Conservation (phyloP, 2,888 invertebrate genomes). For the Carterocephalus palaemon region DNA sequence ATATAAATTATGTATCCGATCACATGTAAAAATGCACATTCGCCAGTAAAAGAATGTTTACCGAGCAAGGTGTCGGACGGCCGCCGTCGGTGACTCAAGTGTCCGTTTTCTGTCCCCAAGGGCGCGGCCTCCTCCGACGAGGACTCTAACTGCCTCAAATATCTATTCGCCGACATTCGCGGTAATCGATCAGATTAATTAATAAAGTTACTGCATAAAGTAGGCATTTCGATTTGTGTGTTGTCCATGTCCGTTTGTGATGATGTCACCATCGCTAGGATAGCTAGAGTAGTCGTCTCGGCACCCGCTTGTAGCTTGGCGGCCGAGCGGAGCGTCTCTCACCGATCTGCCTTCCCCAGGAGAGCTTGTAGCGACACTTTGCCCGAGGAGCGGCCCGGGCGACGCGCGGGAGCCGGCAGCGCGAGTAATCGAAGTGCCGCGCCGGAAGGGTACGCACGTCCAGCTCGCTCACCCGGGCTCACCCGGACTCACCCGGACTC, state of each 20-base stretch:
- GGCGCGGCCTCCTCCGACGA: conserved; percentile 72
- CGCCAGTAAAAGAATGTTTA: conserved; percentile 13
- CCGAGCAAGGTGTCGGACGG: conserved; percentile 25
- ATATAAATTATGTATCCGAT: conserved; percentile 29
- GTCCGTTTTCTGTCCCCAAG: conserved; percentile 62
- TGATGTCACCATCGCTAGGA: conserved; percentile 45
- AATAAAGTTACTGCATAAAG: conserved; percentile 43
- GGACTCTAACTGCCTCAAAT: conserved; percentile 84
- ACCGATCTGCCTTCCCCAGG: conserved; percentile 59
- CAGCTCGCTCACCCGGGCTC: too few relatives aligned
- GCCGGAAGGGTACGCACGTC: conserved; percentile 49
- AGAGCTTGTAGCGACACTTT: conserved; percentile 59
- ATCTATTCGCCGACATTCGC: conserved; percentile 83
- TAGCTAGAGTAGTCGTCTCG: conserved; percentile 44
- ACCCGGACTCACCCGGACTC: conserved; percentile 29
- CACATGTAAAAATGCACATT: conserved; percentile 43
- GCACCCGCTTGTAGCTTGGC: conserved; percentile 42
- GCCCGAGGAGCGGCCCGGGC: conserved; percentile 39
- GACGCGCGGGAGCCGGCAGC: conserved; percentile 15
- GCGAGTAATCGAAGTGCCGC: conserved; percentile 38
- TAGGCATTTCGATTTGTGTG: conserved; percentile 65
- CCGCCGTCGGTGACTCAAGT: conserved; percentile 45
- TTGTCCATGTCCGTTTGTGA: conserved; percentile 63
- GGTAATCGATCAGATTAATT: conserved; percentile 68
- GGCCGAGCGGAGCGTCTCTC: conserved; percentile 33